Evolutionary conservation across 1,140 invertebrate genomes (phyloP).

Genomic region (Danaus melanippus): DNA sequence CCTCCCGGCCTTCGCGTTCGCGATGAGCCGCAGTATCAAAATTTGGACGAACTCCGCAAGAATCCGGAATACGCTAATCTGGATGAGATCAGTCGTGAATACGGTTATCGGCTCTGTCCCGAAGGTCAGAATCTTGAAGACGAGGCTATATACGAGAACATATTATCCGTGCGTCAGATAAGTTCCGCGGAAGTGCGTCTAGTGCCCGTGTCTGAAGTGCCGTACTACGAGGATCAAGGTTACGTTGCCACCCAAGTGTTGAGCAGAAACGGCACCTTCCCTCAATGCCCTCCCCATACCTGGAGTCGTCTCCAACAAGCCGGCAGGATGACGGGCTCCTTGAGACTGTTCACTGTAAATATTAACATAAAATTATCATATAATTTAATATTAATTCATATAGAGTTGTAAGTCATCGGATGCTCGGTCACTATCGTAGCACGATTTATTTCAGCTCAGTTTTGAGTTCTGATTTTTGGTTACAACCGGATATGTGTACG

Average conservation of each 20-base stretch:
- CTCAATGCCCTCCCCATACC: slow-evolving; percentile 60
- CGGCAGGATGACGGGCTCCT: slow-evolving; percentile 47
- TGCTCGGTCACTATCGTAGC: not conserved
- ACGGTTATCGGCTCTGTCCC: slow-evolving; percentile 64
- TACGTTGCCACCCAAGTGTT: slow-evolving; percentile 65
- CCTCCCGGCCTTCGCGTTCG: slow-evolving; percentile 46
- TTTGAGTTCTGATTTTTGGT: slow-evolving; percentile 30
- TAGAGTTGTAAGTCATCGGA: not conserved
- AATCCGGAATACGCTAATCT: slow-evolving; percentile 65
- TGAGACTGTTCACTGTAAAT: slow-evolving; percentile 61
- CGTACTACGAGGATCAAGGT: slow-evolving; percentile 62
- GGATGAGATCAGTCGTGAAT: slow-evolving; percentile 65
- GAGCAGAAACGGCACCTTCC: slow-evolving; percentile 67
- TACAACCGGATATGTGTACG: slow-evolving; percentile 53
- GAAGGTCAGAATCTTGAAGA: slow-evolving; percentile 70
- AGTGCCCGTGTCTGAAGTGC: slow-evolving; percentile 64
- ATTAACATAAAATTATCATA: slow-evolving; percentile 12
- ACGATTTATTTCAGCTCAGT: slow-evolving; percentile 10
- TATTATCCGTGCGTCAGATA: slow-evolving; percentile 62
- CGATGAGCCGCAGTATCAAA: slow-evolving; percentile 63
- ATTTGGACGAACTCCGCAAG: slow-evolving; percentile 59
- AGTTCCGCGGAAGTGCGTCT: slow-evolving; percentile 67
- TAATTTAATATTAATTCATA: slow-evolving; percentile 2
- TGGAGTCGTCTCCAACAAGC: slow-evolving; percentile 57
- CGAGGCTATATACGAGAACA: slow-evolving; percentile 68